Base-by-base conservation (phyloP, 2,797 vertebrate genomes). In the Novumbra hubbsi region DNA sequence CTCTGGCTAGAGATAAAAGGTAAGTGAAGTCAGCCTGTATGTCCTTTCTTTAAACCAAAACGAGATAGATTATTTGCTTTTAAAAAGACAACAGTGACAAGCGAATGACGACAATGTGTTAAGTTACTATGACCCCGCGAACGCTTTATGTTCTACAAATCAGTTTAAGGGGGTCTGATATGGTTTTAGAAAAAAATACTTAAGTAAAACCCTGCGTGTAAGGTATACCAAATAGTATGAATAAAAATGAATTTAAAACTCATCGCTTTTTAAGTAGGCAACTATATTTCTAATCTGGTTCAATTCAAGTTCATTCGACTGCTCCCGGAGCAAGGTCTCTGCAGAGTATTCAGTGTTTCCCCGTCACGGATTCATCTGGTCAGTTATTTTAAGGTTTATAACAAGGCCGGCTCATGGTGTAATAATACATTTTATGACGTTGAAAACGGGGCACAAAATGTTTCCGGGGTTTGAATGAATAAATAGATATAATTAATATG, bases 301-400 rank as follows among this genome's bases (percentile, higher is more conserved):
- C 19, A 57, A 57, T 57, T 57, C 55, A 57, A 19, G 55, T 57
- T 57, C 55, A 57, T 45, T 45, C 14, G 9, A 14, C 41, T 45
- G 41, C 41, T 57, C n/a, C n/a, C 55, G 21, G 55, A 57, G n/a
- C 55, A 57, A n/a, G n/a, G 55, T 45, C 41, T 45, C 41, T 57
- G 15, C 21, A 57, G 55, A 11, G 16, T 2, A 19, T 19, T 14
- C 79, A 81, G 79, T 79, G 82, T 81, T 83, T 80, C 79, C 15
- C 75, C 86, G 75, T 91, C 89, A 89, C 78, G 84, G 71, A n/a
- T 80, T 88, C 89, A 91, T 87, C 87, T 45, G 88, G 84, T 79
- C 74, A 27, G 86, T 91, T 92, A 92, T 92, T 92, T 92, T 91
- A 85, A 79, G 91, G 83, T 74, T 64, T 32, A 81, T 86, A 92